Evolutionary conservation across 1,140 invertebrate genomes (phyloP), one percentile per base, ranked within the genome.

Genomic region (Drosophila guanche): DNA sequence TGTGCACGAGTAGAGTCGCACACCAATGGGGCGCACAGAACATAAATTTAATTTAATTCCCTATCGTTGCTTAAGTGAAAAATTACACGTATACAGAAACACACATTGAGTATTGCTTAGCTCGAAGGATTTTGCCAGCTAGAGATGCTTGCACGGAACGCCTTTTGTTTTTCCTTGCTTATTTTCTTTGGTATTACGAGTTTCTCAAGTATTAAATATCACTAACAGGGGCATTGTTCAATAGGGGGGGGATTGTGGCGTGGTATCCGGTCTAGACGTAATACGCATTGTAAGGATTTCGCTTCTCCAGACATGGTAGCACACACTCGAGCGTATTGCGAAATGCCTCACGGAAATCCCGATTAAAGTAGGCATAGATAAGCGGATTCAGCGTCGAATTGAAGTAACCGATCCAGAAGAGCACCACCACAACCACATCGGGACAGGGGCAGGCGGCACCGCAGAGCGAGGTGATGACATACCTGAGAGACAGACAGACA

Each of bases 331-430:
- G 93, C 16, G 97, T 98, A 91, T 98, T 97, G 91, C 97, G 97
- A 92, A 99, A 99, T 22, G 98, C 98, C 91, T 98, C 96, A 90
- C 98, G 94, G 92, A 99, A 99, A 92, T 99, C 98, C 23, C 97
- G 94, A 92, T 99, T 99, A 93, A 99, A 99, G 92, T 99, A 99
- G 66, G 98, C 98, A 93, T 99, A 99, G 81, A 99, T 99, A 59
- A 99, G 93, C 0, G 98, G 98, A 92, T 99, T 99, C 23, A 99
- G 94, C 25, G 97, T 97, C n/a, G 97, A 99, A 92, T 99, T 99
- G 93, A 98, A 97, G 92, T 96, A 96, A 40, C 96, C 95, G 75
- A 96, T 95, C 96, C 96, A 96, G 92, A 96, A 96, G 1, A 96
- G 92, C 25, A 96, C 93, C n/a, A 94, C 94, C 0, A 96, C 95